phyloP scores from a whole-genome alignment of 1,140 invertebrate genomes.

The Trigoniulus corallinus region DNA sequence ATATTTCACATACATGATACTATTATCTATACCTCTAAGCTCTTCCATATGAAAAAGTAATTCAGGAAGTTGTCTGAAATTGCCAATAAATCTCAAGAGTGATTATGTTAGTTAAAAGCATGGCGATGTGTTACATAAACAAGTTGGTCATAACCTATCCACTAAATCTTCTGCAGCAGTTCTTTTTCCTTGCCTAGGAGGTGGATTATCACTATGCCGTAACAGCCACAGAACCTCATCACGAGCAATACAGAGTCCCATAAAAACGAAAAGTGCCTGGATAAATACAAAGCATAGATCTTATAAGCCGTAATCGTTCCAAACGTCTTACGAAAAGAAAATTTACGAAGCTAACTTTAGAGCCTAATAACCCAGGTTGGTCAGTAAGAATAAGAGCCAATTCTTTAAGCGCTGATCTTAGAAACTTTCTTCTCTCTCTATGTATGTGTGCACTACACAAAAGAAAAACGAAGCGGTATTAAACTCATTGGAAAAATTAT shows the following conservation, averaged over 20 bases:
- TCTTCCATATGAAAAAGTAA: slow-evolving; percentile 97
- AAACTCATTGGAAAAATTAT: slow-evolving; percentile 4
- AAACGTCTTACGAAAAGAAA: background rate
- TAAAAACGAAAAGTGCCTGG: slow-evolving; percentile 82
- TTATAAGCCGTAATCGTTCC: background rate
- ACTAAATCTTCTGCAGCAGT: slow-evolving; percentile 76
- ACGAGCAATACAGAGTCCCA: slow-evolving; percentile 81
- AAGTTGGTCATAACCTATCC: slow-evolving; percentile 31
- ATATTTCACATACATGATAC: slow-evolving; percentile 7
- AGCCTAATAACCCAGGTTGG: slow-evolving; percentile 90
- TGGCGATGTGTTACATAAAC: background rate
- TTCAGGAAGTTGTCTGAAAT: slow-evolving; percentile 73
- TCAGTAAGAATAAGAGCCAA: slow-evolving; percentile 88
- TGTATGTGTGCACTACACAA: slow-evolving; percentile 53
- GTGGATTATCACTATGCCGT: slow-evolving; percentile 88
- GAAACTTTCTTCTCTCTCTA: slow-evolving; percentile 86
- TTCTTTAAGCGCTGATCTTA: slow-evolving; percentile 89
- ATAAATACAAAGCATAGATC: slow-evolving; percentile 11
- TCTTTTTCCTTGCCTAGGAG: slow-evolving; percentile 63
- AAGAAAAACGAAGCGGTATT: slow-evolving; percentile 1
- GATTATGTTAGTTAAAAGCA: background rate
- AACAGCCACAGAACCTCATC: slow-evolving; percentile 97
- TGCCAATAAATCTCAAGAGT: background rate
- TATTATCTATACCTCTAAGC: slow-evolving; percentile 54
- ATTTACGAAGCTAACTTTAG: slow-evolving; percentile 42